These are phyloP conservation scores for Drosophila subpulchrella DNA, from an alignment of 1,140 invertebrate genomes.

Conservation along the genomic window DNA sequence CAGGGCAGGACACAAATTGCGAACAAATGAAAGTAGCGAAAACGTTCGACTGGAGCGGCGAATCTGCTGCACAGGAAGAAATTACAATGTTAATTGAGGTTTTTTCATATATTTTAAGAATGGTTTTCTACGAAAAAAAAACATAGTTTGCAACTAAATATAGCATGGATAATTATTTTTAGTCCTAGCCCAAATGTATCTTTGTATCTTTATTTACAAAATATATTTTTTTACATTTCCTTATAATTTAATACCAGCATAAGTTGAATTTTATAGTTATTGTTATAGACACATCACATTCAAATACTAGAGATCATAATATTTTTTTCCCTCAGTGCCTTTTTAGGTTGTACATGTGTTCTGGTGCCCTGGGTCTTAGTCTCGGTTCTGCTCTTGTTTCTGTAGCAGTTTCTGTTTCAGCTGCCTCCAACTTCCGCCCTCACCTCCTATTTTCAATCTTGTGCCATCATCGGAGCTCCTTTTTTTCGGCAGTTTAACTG, in stretches of 20 bases:
- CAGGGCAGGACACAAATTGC: slow-evolving; percentile 78
- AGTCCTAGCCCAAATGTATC: no score
- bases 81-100: not conserved
- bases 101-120: not conserved
- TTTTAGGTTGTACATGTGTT: slow-evolving; percentile 52
- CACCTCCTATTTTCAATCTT: slow-evolving; percentile 6
- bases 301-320: no score
- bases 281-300: no score
- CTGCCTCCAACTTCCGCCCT: not conserved
- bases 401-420: slow-evolving; percentile 14
- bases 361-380: slow-evolving; percentile 21
- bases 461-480: slow-evolving; percentile 17
- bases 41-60: slow-evolving; percentile 57
- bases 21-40: slow-evolving; percentile 81
- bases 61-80: slow-evolving; percentile 11
- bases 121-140: no score
- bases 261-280: no score
- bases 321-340: slow-evolving; percentile 8
- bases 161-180: no score
- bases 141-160: no score
- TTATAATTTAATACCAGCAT: no score
- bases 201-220: no score
- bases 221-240: no score
- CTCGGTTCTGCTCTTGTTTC: slow-evolving; percentile 7
- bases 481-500: slow-evolving; percentile 70